Conservation (phyloP, 2,888 invertebrate genomes). For the Chrysolina haemoptera region DNA sequence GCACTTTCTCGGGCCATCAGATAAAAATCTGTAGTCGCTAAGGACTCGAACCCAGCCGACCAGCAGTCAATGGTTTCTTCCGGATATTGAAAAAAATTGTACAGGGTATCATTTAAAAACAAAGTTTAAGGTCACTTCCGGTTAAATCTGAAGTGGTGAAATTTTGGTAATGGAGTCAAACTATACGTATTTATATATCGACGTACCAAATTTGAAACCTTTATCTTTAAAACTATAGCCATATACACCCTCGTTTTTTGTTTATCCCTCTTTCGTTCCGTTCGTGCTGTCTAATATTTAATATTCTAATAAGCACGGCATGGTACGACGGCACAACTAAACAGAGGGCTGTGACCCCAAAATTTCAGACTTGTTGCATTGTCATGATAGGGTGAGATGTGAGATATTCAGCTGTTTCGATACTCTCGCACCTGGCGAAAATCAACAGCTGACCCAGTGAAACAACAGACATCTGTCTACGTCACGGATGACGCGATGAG, state of each 20-base stretch:
- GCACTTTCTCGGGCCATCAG: no score
- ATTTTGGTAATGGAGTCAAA: no score
- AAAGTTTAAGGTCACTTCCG: no score
- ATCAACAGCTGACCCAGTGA: conserved; percentile 59
- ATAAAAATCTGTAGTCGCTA: no score
- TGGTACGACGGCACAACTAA: conserved; percentile 34
- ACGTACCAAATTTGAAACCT: no score
- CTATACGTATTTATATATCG: no score
- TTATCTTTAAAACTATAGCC: conserved; percentile 24
- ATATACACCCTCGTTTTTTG: conserved; percentile 6
- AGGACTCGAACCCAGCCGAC: no score
- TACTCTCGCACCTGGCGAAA: conserved; percentile 56
- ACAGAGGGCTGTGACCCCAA: conserved; percentile 51
- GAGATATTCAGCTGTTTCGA: conserved; percentile 54
- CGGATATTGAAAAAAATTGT: no score
- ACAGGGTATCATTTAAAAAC: no score
- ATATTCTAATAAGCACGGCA: conserved; percentile 47
- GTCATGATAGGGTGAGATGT: conserved; percentile 54
- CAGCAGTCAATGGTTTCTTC: no score
- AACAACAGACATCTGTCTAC: conserved; percentile 56
- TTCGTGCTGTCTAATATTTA: conserved; percentile 45
- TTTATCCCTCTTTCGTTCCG: conserved; percentile 33
- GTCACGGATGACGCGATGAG: conserved; percentile 54
- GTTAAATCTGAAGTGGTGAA: no score
- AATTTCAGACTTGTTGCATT: conserved; percentile 59